A percentile compares a stretch with the other conserved stretches of the same genome.
Evolutionary conservation across 1,140 invertebrate species (phyloP).

Genomic region (Daktulosphaira vitifoliae): DNA sequence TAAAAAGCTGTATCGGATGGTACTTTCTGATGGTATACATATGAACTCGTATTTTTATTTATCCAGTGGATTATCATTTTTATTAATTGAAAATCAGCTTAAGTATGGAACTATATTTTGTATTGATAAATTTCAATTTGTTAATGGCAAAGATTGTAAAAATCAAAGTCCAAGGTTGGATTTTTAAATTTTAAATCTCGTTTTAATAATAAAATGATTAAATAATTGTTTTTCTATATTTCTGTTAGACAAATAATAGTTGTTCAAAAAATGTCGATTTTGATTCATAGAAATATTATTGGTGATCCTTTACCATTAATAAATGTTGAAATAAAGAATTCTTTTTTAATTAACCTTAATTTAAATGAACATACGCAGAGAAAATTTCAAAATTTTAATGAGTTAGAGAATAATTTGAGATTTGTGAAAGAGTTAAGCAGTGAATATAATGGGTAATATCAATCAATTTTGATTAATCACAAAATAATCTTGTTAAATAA

Average conservation of each 20-base stretch:
- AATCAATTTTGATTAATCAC: no score
- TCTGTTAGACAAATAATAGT: neutral
- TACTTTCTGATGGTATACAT: conserved; percentile 1
- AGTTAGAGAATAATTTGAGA: conserved; percentile 5
- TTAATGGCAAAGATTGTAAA: neutral
- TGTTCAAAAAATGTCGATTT: neutral
- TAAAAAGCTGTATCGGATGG: conserved; percentile 10
- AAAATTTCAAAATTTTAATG: neutral
- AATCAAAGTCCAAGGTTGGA: conserved; percentile 11
- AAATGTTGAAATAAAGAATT: conserved; percentile 18
- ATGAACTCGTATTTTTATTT: conserved; percentile 28
- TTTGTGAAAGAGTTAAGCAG: neutral
- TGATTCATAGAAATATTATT: neutral
- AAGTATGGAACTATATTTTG: conserved; percentile 4
- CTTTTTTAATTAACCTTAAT: conserved; percentile 1
- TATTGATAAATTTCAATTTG: conserved; percentile 9
- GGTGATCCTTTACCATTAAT: conserved; percentile 14
- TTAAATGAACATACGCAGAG: neutral
- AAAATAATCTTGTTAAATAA: no score
- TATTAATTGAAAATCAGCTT: neutral
- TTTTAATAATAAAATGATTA: neutral
- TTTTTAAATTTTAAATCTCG: neutral
- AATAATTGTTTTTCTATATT: neutral
- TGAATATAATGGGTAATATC: neutral
- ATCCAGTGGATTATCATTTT: neutral